Evolutionary conservation across 2,888 invertebrate species (phyloP).

Genomic region (Melikaiella ostensackeni): DNA sequence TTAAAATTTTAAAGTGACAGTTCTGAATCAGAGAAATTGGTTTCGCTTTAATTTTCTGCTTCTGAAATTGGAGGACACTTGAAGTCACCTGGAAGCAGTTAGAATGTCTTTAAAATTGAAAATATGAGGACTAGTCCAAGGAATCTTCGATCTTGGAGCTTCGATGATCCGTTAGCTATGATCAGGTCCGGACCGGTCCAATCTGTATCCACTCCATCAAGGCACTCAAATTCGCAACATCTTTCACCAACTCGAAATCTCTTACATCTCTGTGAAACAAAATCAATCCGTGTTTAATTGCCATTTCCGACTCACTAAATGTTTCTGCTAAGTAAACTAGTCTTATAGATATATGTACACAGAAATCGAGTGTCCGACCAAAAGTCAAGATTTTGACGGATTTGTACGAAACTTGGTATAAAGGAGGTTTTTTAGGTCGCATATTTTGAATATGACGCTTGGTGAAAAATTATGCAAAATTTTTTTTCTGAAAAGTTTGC

Average conservation of each 20-base stretch:
- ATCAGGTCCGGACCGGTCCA: conserved; percentile 69
- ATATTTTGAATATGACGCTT: too few relatives aligned
- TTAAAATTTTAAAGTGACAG: not conserved
- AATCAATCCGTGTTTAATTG: conserved; percentile 24
- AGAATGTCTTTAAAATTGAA: not conserved
- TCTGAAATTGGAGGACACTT: not conserved
- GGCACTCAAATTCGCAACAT: conserved; percentile 94
- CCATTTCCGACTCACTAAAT: conserved; percentile 3
- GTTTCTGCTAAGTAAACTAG: conserved; percentile 15
- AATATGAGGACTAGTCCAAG: conserved; percentile 22
- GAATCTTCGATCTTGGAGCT: conserved; percentile 19
- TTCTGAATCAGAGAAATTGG: not conserved
- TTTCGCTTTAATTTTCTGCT: not conserved
- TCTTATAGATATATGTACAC: conserved; percentile 11
- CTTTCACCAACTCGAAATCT: conserved; percentile 89
- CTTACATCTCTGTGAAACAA: conserved; percentile 85
- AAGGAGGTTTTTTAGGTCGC: too few relatives aligned
- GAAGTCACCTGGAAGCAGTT: not conserved
- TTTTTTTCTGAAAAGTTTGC: too few relatives aligned
- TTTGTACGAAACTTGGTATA: too few relatives aligned
- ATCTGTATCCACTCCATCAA: conserved; percentile 79
- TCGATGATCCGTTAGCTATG: conserved; percentile 62
- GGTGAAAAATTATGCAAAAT: too few relatives aligned
- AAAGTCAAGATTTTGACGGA: too few relatives aligned
- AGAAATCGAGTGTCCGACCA: conserved; percentile 50